Evolutionary conservation across 2,113 vertebrate genomes (phyloP), one percentile per base, ranked within the genome.

Genomic region (Notothenia rossii): DNA sequence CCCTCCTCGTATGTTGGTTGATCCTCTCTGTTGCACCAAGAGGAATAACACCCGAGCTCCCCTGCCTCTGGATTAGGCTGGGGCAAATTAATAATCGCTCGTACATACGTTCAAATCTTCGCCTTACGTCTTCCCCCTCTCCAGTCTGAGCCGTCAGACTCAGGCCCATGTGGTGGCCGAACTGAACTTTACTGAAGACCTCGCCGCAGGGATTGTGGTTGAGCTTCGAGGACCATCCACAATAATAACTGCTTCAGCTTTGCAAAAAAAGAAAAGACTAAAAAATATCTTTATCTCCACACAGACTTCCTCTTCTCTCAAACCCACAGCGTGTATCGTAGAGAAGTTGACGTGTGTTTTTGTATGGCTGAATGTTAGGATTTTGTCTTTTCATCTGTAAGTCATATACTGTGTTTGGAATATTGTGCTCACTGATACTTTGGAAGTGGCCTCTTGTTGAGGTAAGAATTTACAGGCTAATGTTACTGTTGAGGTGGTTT

Each of bases 401-500:
- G 88, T 92, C 88, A 86, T 91, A 87, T 91, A 93, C 91, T 91
- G 92, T 94, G 89, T 92, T 93, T 90, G 85, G 85, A 92, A 89
- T 91, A 87, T 93, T 90, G 90, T 92, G 92, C 90, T 93, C 93
- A 90, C 80, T 51, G 80, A 92, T 86, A 88, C 85, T 90, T 94
- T 92, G 88, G 91, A 94, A 93, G 86, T 86, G 88, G 90, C 93
- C 91, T 94, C 78, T 93, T 89, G 81, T 90, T 18, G 69, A 92
- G 93, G 92, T 76, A 83, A 71, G 65, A 81, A 88, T 87, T 93
- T 85, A 89, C 88, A 90, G 90, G 89, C 87, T 92, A 86, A 91
- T 89, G 93, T 94, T 93, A 94, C 91, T 92, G 92, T 92, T 93
- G 89, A 95, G 94, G 94, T 95, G 94, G 94, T 95, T 96, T 94